Percentiles rank a stretch among this genome's conserved stretches.
phyloP scores from a whole-genome alignment of 2,797 vertebrate species.

The Coracias cyanogaster region DNA sequence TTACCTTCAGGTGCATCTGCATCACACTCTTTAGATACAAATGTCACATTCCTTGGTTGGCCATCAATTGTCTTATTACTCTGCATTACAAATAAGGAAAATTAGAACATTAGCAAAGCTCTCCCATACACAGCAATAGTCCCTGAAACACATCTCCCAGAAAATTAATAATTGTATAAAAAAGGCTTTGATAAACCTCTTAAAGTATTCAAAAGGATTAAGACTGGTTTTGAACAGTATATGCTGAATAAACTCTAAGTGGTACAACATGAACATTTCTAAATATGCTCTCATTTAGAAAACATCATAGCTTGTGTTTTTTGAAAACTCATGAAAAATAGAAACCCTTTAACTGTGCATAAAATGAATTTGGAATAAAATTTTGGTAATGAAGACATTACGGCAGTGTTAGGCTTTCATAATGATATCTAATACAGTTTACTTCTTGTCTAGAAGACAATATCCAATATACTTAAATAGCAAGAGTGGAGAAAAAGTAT shows the following conservation, averaged over 20 bases:
- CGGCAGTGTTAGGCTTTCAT: not conserved
- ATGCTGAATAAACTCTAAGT: not conserved
- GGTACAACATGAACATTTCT: not conserved
- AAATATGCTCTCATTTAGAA: not conserved
- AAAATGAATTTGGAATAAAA: not conserved
- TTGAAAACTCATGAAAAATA: not conserved
- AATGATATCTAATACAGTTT: not conserved
- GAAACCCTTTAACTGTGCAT: not conserved
- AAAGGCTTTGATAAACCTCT: not conserved
- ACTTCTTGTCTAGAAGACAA: not conserved
- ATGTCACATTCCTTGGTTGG: constrained; percentile 79
- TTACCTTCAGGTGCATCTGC: constrained; percentile 94
- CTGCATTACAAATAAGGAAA: constrained; percentile 56
- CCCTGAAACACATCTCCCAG: not conserved
- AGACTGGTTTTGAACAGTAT: not conserved
- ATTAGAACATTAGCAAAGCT: not conserved
- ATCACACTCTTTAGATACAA: constrained; percentile 87
- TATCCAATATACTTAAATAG: not conserved
- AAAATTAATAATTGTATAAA: not conserved
- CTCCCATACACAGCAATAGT: not conserved
- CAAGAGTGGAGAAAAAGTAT: not conserved
- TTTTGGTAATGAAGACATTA: not conserved
- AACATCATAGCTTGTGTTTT: not conserved
- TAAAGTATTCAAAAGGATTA: not conserved
- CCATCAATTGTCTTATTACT: constrained; percentile 78